phyloP scores from a whole-genome alignment of 2,113 vertebrate species.

The Onychostruthus taczanowskii region DNA sequence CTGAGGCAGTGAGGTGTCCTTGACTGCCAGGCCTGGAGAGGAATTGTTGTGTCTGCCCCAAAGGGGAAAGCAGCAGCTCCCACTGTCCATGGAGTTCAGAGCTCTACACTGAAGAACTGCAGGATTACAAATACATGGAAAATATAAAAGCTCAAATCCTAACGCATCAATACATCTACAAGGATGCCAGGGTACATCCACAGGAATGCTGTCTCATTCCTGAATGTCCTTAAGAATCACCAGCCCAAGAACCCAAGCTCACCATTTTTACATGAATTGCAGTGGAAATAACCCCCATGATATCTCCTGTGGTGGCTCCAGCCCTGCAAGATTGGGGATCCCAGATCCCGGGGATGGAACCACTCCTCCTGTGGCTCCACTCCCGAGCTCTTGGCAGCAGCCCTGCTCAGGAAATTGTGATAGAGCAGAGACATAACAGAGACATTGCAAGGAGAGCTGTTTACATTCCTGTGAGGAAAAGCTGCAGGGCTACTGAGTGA shows the following conservation, averaged over 20 bases:
- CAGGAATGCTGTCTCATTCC: not conserved
- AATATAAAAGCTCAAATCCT: not conserved
- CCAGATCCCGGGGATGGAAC: not conserved
- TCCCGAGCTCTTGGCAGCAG: slow-evolving; percentile 55
- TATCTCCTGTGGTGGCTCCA: fast-evolving
- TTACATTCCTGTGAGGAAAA: slow-evolving; percentile 76
- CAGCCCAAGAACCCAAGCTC: not conserved
- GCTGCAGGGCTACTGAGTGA: not conserved
- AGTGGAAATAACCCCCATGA: not conserved
- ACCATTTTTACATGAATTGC: not conserved
- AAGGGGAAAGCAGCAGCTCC: not conserved
- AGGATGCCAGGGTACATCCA: not conserved
- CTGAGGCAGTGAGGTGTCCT: not conserved
- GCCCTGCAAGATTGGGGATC: not conserved
- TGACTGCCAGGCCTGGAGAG: not conserved
- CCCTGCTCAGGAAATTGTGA: slow-evolving; percentile 71
- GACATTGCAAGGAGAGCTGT: slow-evolving; percentile 66
- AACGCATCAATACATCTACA: not conserved
- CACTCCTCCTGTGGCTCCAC: not conserved
- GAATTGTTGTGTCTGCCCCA: not conserved
- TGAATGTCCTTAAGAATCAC: not conserved
- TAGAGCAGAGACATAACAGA: slow-evolving; percentile 76
- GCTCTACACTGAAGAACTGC: not conserved
- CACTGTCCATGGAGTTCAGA: fast-evolving
- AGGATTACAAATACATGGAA: not conserved